These are phyloP conservation scores for Carapus acus DNA, from an alignment of 2,797 vertebrate species.

Conservation along the genomic window DNA sequence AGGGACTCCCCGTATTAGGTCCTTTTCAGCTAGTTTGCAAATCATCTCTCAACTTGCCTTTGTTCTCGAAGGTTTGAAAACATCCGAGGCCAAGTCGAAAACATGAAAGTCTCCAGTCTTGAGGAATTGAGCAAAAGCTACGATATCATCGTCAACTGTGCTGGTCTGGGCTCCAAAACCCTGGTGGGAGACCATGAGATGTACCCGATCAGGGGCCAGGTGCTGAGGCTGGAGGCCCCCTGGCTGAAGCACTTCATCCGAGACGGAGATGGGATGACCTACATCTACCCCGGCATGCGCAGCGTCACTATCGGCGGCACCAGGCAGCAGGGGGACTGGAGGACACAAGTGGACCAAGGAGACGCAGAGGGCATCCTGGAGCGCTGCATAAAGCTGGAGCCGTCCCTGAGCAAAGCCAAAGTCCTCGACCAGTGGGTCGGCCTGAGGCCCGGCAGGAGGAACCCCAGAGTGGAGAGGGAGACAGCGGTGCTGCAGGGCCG, in stretches of 20 bases:
- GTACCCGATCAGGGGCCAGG: constrained; percentile 81
- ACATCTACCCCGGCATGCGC: constrained; percentile 82
- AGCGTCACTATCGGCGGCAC: constrained; percentile 81
- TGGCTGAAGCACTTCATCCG: constrained; percentile 89
- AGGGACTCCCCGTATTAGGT: too few species aligned
- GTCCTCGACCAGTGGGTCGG: constrained; percentile 75
- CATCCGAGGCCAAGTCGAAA: constrained; percentile 66
- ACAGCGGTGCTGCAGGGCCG: constrained; percentile 48
- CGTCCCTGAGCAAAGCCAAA: constrained; percentile 70
- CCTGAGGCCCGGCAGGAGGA: constrained; percentile 77
- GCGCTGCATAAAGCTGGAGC: constrained; percentile 78
- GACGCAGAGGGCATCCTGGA: constrained; percentile 73
- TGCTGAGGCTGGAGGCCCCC: constrained; percentile 82
- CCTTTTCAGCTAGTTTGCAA: neutral
- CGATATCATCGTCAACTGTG: constrained; percentile 84
- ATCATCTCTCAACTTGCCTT: constrained; percentile 14
- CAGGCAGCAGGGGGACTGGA: constrained; percentile 77
- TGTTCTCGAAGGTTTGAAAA: constrained; percentile 78
- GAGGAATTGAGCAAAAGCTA: constrained; percentile 75
- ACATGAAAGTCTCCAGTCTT: constrained; percentile 71
- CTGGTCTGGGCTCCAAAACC: constrained; percentile 77
- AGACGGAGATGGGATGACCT: constrained; percentile 75
- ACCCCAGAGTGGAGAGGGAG: constrained; percentile 76
- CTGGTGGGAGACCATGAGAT: constrained; percentile 72
- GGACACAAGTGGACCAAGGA: constrained; percentile 62